These are phyloP conservation scores for Pterois miles DNA, from an alignment of 2,797 vertebrate genomes.

Conservation along the genomic window DNA sequence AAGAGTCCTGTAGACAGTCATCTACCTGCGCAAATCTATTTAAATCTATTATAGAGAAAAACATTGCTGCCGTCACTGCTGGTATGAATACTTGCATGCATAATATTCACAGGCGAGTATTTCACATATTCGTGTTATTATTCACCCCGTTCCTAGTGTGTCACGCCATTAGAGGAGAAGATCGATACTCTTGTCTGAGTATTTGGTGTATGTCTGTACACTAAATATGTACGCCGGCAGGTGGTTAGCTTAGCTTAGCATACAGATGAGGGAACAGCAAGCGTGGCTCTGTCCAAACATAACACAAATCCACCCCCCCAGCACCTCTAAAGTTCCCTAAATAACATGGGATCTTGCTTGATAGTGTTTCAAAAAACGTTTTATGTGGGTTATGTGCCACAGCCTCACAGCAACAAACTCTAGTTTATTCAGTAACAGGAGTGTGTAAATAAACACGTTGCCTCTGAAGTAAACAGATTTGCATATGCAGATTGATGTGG, in stretches of 20 bases:
- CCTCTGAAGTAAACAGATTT: constrained; percentile 3
- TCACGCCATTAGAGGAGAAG: neutral
- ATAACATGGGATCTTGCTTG: neutral
- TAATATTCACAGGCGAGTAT: too few species aligned
- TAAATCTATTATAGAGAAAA: too few species aligned
- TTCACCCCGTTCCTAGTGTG: too few species aligned
- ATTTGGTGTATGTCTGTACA: neutral
- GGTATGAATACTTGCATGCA: too few species aligned
- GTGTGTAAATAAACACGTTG: constrained; percentile 5
- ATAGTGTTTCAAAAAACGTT: neutral
- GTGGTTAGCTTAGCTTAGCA: neutral
- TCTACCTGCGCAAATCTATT: too few species aligned
- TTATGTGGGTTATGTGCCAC: neutral
- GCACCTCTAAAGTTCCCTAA: neutral
- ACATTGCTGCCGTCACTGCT: too few species aligned
- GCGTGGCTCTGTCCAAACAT: neutral
- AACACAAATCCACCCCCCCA: neutral
- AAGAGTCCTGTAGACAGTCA: too few species aligned
- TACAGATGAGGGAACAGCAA: neutral
- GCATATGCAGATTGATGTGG: neutral
- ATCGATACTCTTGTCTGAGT: neutral
- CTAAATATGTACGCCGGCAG: neutral
- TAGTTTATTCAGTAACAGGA: neutral
- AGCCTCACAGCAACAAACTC: neutral
- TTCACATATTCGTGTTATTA: too few species aligned